Base-by-base conservation (phyloP, 2,113 vertebrate species). In the Chionis minor region DNA sequence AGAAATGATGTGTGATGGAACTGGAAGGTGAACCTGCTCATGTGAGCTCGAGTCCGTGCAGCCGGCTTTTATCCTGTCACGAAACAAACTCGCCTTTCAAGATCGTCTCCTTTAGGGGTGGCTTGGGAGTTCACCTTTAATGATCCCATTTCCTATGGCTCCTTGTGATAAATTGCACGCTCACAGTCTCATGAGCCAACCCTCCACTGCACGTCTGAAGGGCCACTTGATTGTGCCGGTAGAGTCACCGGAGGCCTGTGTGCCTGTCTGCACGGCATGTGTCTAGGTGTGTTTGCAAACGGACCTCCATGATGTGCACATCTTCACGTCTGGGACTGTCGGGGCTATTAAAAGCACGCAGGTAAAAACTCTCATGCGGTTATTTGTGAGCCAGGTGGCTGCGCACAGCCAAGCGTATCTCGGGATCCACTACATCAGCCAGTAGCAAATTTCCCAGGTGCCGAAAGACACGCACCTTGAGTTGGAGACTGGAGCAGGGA, bases 41-140 rank as follows among this genome's bases (percentile, higher is more conserved):
- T 8, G 30, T 59, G 32, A 89, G 40, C 54, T 54, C 6, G 1
- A 49, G 51, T 66, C 91, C 38, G 4, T 8, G 24, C 3, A 4
- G 28, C 52, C 2, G 1, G 35, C 27, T 91, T 51, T 85, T 93
- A 52, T 40, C 70, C 93, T 54, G 27, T 21, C 62, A 26, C 0
- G 0, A 80, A 88, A 63, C 66, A 61, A 90, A 69, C 72, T 78
- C 63, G 42, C 40, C 10, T 1, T 47, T 88, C 67, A 58, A 66
- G 80, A 93, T 86, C 51, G 35, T 70, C 88, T 92, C 51, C 86
- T 94, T 74, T 45, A 69, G 81, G 56, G 44, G 56, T 56, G 52
- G 49, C 30, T 94, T 72, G 70, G 73, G 66, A 95, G 52, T 63
- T 94, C 54, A 73, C 86, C 79, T 94, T 56, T 74, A 38, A 73